Conservation (phyloP, 2,888 invertebrate species). For the Microchrysa polita region DNA sequence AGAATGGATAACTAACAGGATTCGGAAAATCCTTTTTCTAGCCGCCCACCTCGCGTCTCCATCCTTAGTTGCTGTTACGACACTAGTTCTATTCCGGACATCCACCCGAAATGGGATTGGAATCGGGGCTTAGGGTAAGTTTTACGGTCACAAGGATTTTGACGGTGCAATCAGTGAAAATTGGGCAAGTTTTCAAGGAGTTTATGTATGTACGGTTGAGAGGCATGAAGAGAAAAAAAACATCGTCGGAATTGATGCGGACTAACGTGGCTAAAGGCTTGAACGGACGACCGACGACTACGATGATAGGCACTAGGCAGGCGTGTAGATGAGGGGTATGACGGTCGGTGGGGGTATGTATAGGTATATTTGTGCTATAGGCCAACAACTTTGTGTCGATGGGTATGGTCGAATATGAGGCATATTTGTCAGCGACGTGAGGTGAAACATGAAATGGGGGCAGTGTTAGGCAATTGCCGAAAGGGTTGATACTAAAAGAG, state of each 20-base stretch:
- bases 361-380: too few species aligned
- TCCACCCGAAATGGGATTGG: not conserved
- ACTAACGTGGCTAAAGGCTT: not conserved
- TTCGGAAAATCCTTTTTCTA: constrained; percentile 16
- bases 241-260: not conserved
- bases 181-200: constrained; percentile 25
- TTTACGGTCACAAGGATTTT: constrained; percentile 23
- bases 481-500: constrained; percentile 2
- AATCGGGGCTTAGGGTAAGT: constrained; percentile 22
- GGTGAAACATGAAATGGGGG: not conserved
- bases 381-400: not conserved
- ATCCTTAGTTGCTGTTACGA: too few species aligned
- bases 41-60: not conserved
- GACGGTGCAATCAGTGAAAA: constrained; percentile 39
- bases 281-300: not conserved
- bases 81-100: not conserved
- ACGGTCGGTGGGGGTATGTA: not conserved
- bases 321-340: not conserved
- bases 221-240: not conserved
- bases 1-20: constrained; percentile 29
- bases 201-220: too few species aligned
- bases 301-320: not conserved
- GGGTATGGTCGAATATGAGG: not conserved
- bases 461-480: constrained; percentile 9
- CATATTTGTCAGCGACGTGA: not conserved